Base-by-base conservation (phyloP, 2,113 vertebrate species). In the Solenodon paradoxus region DNA sequence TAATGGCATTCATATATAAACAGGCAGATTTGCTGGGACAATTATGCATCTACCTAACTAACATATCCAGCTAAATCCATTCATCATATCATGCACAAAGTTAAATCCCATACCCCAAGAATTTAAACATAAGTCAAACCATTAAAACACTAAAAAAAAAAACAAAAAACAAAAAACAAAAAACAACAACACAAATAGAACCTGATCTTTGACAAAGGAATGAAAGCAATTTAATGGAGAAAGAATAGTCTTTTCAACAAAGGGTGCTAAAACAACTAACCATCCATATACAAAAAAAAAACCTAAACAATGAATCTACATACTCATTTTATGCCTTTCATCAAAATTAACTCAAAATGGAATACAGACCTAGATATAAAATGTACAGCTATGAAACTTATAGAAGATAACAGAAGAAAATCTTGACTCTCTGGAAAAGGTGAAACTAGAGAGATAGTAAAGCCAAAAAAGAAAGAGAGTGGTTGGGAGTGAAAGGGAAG, bases 51-150 rank as follows among this genome's bases (percentile, higher is more conserved):
- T 24, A 51, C 47, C 15, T n/a, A 49, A 7, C 64, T 55, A 49
- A 49, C 24, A 79, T 3, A 79, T n/a, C n/a, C 5, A 91, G 49
- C 38, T 84, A 89, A 69, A 63, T 71, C 55, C 59, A 80, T 22
- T 61, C 32, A 20, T 78, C 45, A 49, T 24, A 90, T 30, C 8
- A 72, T 49, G 91, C 28, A 88, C 26, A 26, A 57, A 51, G n/a
- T 85, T 88, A 85, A 80, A 85, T 80, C 68, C 32, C 40, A 92
- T 74, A 80, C 17, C 45, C 38, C 13, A 74, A 84, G 90, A 61
- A 82, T 63, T 90, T 85, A 85, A 85, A 90, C 16, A 15, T 80
- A 79, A 96, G 24, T 47, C 47, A 92, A 87, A 85, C 24, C 49
- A 75, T 7, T 64, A 78, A 64, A 88, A 71, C 40, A 88, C 24